A percentile compares a stretch with the other conserved stretches of the same genome.
These are phyloP conservation scores for Craterocephalus amniculus DNA, from an alignment of 2,797 vertebrate genomes.

Conservation along the genomic window DNA sequence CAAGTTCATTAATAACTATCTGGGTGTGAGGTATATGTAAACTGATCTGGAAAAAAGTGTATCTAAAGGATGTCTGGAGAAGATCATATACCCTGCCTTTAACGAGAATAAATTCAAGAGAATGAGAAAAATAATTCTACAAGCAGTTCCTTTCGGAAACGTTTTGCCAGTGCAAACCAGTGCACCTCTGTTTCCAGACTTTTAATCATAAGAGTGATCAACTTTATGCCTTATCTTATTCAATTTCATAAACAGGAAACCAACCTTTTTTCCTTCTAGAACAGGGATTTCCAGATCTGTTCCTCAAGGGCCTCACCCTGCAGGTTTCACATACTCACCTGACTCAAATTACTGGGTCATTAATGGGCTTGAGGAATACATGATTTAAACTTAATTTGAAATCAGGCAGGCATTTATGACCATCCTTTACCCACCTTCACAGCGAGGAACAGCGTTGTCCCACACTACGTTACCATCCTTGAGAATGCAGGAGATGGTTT, in stretches of 20 bases:
- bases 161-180: background rate
- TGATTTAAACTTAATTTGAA: background rate
- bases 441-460: constrained; percentile 94
- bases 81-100: no score
- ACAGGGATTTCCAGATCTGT: no score
- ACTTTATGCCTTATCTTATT: background rate
- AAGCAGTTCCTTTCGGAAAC: background rate
- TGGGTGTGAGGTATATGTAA: no score
- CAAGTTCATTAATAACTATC: no score
- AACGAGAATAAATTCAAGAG: background rate
- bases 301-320: no score
- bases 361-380: no score
- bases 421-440: constrained; percentile 86
- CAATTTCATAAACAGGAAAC: background rate
- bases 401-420: background rate
- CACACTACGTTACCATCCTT: constrained; percentile 97
- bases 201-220: background rate
- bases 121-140: background rate
- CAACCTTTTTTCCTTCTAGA: no score
- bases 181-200: no score
- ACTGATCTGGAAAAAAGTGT: no score
- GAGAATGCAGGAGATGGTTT: constrained; percentile 94
- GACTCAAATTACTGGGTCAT: no score
- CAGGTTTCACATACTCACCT: no score
- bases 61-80: no score